Percentiles rank a stretch among this genome's conserved stretches.
phyloP scores from a whole-genome alignment of 2,888 invertebrate species.

The Diabrotica balteata region DNA sequence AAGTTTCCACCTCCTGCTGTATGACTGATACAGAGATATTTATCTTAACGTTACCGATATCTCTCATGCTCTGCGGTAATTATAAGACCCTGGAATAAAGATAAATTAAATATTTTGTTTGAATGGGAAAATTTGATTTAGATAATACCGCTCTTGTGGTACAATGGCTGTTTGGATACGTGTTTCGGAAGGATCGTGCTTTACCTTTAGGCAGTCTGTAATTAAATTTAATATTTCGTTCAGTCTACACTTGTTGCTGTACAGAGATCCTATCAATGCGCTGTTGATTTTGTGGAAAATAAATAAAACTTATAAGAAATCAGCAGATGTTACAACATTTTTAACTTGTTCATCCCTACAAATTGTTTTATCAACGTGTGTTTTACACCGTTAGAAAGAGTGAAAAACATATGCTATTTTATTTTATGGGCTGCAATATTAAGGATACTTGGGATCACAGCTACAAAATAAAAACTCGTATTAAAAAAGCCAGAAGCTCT shows the following conservation, averaged over 20 bases:
- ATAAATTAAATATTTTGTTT: constrained; percentile 28
- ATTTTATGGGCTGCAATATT: too few relatives aligned
- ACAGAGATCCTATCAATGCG: background rate
- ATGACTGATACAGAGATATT: constrained; percentile 42
- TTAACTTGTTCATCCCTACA: too few relatives aligned
- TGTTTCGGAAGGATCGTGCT: constrained; percentile 21
- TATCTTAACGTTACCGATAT: constrained; percentile 40
- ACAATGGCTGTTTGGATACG: constrained; percentile 19
- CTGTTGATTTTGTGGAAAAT: too few relatives aligned
- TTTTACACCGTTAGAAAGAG: too few relatives aligned
- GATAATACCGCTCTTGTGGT: constrained; percentile 1
- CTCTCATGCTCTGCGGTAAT: constrained; percentile 33
- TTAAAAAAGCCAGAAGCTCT: too few relatives aligned
- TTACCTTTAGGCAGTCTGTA: constrained; percentile 20
- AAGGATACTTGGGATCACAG: too few relatives aligned
- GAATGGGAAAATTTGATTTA: constrained; percentile 15
- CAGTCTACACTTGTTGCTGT: constrained; percentile 6
- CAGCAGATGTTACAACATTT: too few relatives aligned
- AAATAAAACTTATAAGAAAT: too few relatives aligned
- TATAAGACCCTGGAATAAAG: constrained; percentile 32
- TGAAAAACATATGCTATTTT: too few relatives aligned
- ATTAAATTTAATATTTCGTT: constrained; percentile 29
- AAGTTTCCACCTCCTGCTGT: constrained; percentile 37
- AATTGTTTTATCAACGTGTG: too few relatives aligned
- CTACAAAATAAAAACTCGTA: too few relatives aligned